A percentile compares a stretch with the other conserved stretches of the same genome.
Conservation (phyloP, 2,888 invertebrate species). For the Ophion ventricosus region DNA sequence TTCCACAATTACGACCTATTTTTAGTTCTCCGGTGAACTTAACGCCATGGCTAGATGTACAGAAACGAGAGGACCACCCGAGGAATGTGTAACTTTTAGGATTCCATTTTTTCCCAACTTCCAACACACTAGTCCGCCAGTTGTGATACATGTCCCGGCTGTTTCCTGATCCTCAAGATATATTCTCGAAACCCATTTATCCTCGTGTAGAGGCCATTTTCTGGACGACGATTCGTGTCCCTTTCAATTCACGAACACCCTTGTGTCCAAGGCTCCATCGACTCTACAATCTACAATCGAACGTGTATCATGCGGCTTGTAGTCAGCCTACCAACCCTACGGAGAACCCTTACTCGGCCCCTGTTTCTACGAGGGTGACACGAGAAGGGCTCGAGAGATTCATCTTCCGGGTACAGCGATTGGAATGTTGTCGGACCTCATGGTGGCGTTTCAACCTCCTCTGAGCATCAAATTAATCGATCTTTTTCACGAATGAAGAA, state of each 20-base stretch:
- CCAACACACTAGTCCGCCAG: background rate
- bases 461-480: background rate
- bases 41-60: background rate
- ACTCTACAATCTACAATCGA: slow-evolving; percentile 23
- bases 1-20: slow-evolving; percentile 3
- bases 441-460: background rate
- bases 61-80: background rate
- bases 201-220: slow-evolving; percentile 19
- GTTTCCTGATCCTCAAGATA: background rate
- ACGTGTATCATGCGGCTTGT: slow-evolving; percentile 11
- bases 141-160: background rate
- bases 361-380: background rate
- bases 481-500: background rate
- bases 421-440: background rate
- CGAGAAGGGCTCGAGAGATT: background rate
- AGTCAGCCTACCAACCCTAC: background rate
- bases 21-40: background rate
- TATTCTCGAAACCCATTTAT: slow-evolving; percentile 31
- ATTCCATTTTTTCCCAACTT: slow-evolving; percentile 14
- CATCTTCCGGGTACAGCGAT: background rate
- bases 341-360: background rate
- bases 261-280: slow-evolving; percentile 28
- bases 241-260: slow-evolving; percentile 23
- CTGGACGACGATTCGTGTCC: slow-evolving; percentile 43
- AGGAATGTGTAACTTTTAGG: background rate